These are phyloP conservation scores for Rhizomys pruinosus DNA, from an alignment of 2,113 vertebrate species.

Conservation along the genomic window DNA sequence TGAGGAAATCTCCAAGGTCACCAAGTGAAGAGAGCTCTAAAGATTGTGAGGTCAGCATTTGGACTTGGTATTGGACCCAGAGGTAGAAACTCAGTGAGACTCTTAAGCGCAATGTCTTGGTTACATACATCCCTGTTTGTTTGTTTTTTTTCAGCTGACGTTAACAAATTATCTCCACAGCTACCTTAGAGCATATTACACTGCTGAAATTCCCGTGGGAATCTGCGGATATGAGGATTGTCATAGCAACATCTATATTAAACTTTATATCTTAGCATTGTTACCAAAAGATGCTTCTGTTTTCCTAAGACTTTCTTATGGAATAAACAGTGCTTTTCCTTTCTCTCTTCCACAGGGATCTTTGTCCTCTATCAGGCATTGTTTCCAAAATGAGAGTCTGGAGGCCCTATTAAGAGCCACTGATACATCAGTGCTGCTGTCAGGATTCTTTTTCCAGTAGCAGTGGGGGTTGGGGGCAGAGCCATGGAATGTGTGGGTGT, in stretches of 20 bases:
- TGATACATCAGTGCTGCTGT: background rate
- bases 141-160: background rate
- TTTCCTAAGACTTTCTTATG: background rate
- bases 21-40: constrained; percentile 16
- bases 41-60: background rate
- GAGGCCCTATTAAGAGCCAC: background rate
- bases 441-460: background rate
- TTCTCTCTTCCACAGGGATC: background rate
- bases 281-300: background rate
- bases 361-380: background rate
- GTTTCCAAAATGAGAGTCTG: constrained; percentile 38
- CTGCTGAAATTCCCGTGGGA: background rate
- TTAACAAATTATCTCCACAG: constrained; percentile 26
- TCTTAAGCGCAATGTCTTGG: background rate
- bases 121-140: background rate
- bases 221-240: constrained; percentile 41
- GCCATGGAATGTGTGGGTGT: background rate
- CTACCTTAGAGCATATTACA: background rate
- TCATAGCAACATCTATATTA: constrained; percentile 66
- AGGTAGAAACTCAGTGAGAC: background rate
- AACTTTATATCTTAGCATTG: constrained; percentile 35
- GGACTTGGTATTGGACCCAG: background rate
- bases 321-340: background rate
- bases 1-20: constrained; percentile 7
- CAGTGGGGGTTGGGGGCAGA: background rate